Evolutionary conservation across 1,140 invertebrate genomes (phyloP).

Genomic region (Cydia fagiglandana): DNA sequence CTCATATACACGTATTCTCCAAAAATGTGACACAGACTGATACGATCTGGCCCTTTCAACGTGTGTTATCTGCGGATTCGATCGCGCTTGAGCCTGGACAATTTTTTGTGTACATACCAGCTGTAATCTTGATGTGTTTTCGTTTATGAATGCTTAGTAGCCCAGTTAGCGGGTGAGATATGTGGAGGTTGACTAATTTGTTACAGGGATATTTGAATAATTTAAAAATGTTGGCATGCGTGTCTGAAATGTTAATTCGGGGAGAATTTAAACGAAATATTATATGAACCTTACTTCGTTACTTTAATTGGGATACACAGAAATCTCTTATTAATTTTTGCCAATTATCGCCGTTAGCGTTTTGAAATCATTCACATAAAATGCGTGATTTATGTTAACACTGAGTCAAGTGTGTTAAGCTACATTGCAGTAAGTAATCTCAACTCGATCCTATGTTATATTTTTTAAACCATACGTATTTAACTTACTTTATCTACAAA

Average conservation of each 20-base stretch:
- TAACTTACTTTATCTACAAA: too few species aligned
- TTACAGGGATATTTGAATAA: constrained; percentile 50
- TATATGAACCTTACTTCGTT: not conserved
- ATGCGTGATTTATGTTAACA: too few species aligned
- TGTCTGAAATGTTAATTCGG: constrained; percentile 1
- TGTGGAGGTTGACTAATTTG: constrained; percentile 48
- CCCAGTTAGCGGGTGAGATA: constrained; percentile 44
- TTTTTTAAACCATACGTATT: too few species aligned
- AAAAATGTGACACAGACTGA: constrained; percentile 27
- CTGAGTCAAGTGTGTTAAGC: too few species aligned
- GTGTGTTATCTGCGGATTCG: constrained; percentile 58
- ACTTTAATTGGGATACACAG: not conserved
- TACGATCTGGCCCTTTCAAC: constrained; percentile 68
- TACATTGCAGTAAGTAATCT: too few species aligned
- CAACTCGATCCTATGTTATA: too few species aligned
- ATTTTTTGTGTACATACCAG: constrained; percentile 56
- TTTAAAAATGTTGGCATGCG: not conserved
- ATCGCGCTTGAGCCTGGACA: constrained; percentile 47
- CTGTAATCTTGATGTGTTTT: constrained; percentile 56
- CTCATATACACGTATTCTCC: constrained; percentile 21
- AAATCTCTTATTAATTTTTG: not conserved
- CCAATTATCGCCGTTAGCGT: not conserved
- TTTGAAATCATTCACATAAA: too few species aligned
- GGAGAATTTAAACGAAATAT: not conserved
- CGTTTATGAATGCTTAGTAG: constrained; percentile 57